phyloP scores from a whole-genome alignment of 2,888 invertebrate genomes.

The Capitulum mitella region DNA sequence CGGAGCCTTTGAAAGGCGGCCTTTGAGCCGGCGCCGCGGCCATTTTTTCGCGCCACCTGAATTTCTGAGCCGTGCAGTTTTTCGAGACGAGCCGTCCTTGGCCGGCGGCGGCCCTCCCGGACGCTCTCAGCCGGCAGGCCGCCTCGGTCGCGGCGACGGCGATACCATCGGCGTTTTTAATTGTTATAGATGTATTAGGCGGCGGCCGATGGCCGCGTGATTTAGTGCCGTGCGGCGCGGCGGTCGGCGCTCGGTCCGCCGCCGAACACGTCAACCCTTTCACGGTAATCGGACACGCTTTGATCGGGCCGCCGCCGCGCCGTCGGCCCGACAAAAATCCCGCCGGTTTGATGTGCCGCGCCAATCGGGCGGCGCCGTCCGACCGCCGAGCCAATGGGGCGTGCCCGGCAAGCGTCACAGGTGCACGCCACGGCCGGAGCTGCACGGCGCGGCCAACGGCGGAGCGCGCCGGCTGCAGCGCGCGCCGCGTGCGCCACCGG shows the following conservation, averaged over 20 bases:
- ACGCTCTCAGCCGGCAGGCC: neutral
- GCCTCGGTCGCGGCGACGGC: neutral
- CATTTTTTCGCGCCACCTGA: constrained; percentile 7
- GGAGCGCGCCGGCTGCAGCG: neutral
- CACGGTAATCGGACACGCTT: constrained; percentile 5
- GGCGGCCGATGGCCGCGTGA: neutral
- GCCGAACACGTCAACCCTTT: constrained; percentile 17
- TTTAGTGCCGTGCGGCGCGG: neutral
- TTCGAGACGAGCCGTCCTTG: neutral
- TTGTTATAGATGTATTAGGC: neutral
- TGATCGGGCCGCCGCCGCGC: neutral
- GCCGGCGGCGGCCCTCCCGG: neutral
- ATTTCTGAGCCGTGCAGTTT: neutral
- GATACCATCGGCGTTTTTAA: constrained; percentile 8
- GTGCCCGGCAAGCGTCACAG: neutral
- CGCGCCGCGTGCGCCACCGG: too few relatives aligned
- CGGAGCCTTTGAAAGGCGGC: neutral
- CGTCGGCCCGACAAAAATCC: neutral
- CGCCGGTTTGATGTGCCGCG: constrained; percentile 16
- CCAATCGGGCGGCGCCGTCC: neutral
- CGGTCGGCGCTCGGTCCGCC: neutral
- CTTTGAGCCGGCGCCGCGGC: neutral
- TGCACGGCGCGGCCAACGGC: neutral
- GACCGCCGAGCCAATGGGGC: neutral
- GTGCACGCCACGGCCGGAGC: neutral